Base-by-base conservation (phyloP, 64 coral and sea anemone genomes). In the Anthopleura sola region DNA sequence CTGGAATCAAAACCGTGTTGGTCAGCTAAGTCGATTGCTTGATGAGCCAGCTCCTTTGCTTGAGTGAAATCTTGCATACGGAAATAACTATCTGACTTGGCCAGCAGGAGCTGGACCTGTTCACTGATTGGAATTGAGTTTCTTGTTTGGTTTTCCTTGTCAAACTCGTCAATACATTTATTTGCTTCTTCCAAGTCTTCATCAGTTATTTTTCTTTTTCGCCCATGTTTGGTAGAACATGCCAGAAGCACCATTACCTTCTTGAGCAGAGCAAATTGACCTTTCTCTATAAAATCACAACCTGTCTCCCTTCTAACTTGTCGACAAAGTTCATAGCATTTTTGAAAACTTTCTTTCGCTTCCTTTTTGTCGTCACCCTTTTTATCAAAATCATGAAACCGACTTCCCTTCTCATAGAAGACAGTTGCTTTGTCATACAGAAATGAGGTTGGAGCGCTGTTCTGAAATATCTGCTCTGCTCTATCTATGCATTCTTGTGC, bases 141-240 rank as follows among this genome's bases (percentile, higher is more conserved):
- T 38, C 37, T 28, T 24, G 4, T 10, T 19, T 28, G 12, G 18
- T 36, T 77, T 44, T 79, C 76, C 13, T 6, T 79, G 11, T 38
- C 76, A n/a, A 79, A 48, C 31, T 44, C 44, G 2, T 79, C 37
- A 24, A 79, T 44, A n/a, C 76, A 79, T 23, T 79, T 79, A 15
- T 79, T 79, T 2, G 76, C 76, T 26, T 79, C 76, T 19, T 38
- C 37, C 19, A 79, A 26, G 19, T 79, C 37, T 48, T 79, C 76
- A 48, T 79, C 76, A 11, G n/a, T 79, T 18, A 79, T 79, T 79
- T 3, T 19, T 79, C 76, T 79, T 48, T 79, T 79, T 11, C 76
- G 18, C 6, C 76, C 37, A 3, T 44, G 37, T 23, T 79, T 12
- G 6, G 34, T 79, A 14, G 76, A 23, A 21, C 76, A 79, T 6